Conservation (phyloP, 1,140 invertebrate genomes). For the Drosophila trapezifrons region DNA sequence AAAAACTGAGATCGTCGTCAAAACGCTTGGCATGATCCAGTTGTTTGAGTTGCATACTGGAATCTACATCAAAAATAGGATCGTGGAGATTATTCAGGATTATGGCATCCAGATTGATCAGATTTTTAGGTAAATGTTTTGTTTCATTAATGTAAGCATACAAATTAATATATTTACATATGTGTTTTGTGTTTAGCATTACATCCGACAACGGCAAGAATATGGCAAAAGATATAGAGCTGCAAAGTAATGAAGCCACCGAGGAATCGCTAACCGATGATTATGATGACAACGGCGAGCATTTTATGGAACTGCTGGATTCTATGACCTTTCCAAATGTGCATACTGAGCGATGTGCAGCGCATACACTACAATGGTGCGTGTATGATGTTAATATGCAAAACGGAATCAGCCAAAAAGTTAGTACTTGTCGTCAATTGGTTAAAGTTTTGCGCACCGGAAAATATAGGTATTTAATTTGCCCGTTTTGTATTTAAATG, state of each 20-base stretch:
- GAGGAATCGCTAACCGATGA: constrained; percentile 7
- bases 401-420: constrained; percentile 12
- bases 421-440: constrained; percentile 13
- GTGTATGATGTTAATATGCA: constrained; percentile 21
- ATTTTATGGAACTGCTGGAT: constrained; percentile 21
- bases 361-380: constrained; percentile 26
- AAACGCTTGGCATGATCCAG: constrained; percentile 21
- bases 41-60: constrained; percentile 7
- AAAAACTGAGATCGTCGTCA: constrained; percentile 18
- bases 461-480: constrained; percentile 10
- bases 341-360: constrained; percentile 22
- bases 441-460: constrained; percentile 8
- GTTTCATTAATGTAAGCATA: not conserved
- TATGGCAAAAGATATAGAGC: constrained; percentile 27
- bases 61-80: constrained; percentile 11
- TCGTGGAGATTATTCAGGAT: constrained; percentile 20
- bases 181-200: too few species aligned
- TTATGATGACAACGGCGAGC: constrained; percentile 23
- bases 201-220: constrained; percentile 37
- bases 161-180: not conserved
- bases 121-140: constrained; percentile 24
- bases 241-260: constrained; percentile 24
- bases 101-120: constrained; percentile 23
- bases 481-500: not conserved
- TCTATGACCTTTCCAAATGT: constrained; percentile 15